These are phyloP conservation scores for Elysia crispata DNA, from an alignment of 2,888 invertebrate genomes.

Conservation along the genomic window DNA sequence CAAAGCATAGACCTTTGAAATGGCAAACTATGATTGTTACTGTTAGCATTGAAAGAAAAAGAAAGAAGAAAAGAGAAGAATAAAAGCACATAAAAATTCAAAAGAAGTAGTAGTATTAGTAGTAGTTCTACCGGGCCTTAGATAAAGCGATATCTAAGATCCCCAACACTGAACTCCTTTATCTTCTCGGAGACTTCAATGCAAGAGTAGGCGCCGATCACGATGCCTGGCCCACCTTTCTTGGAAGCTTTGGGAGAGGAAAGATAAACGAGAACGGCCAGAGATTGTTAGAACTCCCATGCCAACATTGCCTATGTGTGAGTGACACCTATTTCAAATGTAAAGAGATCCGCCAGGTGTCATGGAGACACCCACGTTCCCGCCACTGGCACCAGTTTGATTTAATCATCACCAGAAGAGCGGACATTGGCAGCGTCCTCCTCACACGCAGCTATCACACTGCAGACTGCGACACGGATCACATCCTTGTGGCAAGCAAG, in stretches of 20 bases:
- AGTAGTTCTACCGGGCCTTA: no score
- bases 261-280: slow-evolving; percentile 35
- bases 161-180: not conserved
- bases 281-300: slow-evolving; percentile 19
- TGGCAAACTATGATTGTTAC: no score
- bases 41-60: no score
- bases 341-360: slow-evolving; percentile 33
- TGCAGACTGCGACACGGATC: no score
- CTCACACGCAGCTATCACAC: no score
- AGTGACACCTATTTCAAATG: slow-evolving; percentile 22
- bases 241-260: not conserved
- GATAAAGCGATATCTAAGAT: no score
- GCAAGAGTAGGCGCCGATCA: slow-evolving; percentile 12
- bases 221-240: slow-evolving; percentile 9
- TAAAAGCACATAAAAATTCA: no score
- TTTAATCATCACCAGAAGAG: slow-evolving; percentile 19
- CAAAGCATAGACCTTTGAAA: no score
- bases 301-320: slow-evolving; percentile 14
- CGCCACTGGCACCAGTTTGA: slow-evolving; percentile 43
- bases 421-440: no score
- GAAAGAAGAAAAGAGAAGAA: no score
- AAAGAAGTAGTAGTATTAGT: no score
- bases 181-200: slow-evolving; percentile 29
- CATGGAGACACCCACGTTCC: slow-evolving; percentile 28
- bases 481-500: no score